Conservation (phyloP, 2,113 vertebrate species). For the Scytalopus superciliaris region DNA sequence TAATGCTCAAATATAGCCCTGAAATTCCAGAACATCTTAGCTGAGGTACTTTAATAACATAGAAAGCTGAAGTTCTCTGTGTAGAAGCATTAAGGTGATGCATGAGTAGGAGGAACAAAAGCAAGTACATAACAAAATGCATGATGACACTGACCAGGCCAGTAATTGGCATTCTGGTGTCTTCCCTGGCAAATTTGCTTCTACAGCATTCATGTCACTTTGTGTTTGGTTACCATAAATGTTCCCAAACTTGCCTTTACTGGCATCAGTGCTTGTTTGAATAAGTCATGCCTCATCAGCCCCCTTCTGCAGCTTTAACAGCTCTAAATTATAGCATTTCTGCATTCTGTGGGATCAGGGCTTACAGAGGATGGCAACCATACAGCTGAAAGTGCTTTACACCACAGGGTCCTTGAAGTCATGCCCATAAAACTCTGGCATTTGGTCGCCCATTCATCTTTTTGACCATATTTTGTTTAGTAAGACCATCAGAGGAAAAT, state of each 20-base stretch:
- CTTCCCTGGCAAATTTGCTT: neutral
- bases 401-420: neutral
- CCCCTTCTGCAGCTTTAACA: neutral
- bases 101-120: neutral
- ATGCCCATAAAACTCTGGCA: neutral
- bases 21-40: neutral
- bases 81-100: neutral
- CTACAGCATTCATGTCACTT: neutral
- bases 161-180: neutral
- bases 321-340: neutral
- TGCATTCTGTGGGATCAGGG: neutral
- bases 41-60: neutral
- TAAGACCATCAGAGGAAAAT: neutral
- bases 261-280: neutral
- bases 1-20: neutral
- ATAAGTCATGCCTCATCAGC: neutral
- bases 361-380: neutral
- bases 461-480: neutral
- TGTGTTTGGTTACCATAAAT: neutral
- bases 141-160: rapidly evolving
- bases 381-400: neutral
- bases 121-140: neutral
- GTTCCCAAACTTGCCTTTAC: neutral
- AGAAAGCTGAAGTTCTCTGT: neutral
- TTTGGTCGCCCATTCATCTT: neutral